Evolutionary conservation across 2,888 invertebrate genomes (phyloP).

Genomic region (Ptychoptera albimana): DNA sequence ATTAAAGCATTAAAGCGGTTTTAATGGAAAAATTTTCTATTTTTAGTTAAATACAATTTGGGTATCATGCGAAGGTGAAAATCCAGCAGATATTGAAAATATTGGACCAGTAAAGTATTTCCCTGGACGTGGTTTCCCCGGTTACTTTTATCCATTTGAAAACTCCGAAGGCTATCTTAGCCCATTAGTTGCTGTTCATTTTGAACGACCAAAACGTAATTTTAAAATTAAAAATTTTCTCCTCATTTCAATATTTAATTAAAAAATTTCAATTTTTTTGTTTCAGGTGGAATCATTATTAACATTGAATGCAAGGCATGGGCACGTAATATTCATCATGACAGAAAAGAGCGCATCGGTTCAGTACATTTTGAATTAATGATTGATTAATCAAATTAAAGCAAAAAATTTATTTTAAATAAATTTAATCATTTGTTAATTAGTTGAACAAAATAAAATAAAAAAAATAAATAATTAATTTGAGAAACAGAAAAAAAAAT

Average conservation of each 20-base stretch:
- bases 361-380: constrained; percentile 59
- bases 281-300: constrained; percentile 36
- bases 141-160: constrained; percentile 77
- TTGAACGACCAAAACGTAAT: constrained; percentile 69
- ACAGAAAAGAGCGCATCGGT: constrained; percentile 48
- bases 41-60: constrained; percentile 66
- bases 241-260: neutral
- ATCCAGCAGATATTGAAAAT: constrained; percentile 81
- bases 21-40: constrained; percentile 1
- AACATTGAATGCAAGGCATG: constrained; percentile 57
- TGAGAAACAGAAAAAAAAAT: constrained; percentile 1
- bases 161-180: constrained; percentile 78
- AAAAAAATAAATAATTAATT: constrained; percentile 3
- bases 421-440: neutral
- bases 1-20: neutral
- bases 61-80: constrained; percentile 89
- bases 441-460: neutral
- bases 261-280: neutral
- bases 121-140: constrained; percentile 71
- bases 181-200: constrained; percentile 74
- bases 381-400: constrained; percentile 30
- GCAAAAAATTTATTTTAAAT: constrained; percentile 2
- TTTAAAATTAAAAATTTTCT: neutral
- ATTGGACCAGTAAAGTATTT: constrained; percentile 70
- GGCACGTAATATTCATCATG: constrained; percentile 51